Conservation (phyloP, 2,888 invertebrate genomes). For the Polyommatus iphigenia region DNA sequence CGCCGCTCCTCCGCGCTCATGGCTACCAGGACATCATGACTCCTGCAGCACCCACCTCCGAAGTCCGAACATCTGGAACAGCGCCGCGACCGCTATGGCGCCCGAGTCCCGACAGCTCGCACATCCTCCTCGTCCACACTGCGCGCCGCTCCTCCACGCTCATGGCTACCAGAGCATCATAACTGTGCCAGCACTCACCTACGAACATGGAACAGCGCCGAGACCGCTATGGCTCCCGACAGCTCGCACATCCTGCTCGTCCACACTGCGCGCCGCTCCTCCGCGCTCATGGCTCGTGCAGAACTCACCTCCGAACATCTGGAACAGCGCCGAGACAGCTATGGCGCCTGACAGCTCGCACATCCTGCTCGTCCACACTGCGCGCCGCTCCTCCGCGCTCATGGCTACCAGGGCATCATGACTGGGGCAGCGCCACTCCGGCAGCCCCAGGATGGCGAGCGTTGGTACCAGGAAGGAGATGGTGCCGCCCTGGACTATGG, state of each 20-base stretch:
- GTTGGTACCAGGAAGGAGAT: constrained; percentile 90
- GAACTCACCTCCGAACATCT: constrained; percentile 83
- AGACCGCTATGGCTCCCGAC: constrained; percentile 90
- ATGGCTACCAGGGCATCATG: constrained; percentile 74
- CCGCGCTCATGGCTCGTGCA: constrained; percentile 74
- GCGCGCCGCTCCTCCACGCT: constrained; percentile 72
- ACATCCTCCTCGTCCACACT: constrained; percentile 88
- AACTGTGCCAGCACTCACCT: constrained; percentile 58
- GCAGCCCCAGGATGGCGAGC: constrained; percentile 85
- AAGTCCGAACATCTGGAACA: constrained; percentile 88
- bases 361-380: constrained; percentile 88
- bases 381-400: constrained; percentile 76
- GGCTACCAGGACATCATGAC: background rate
- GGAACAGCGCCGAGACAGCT: constrained; percentile 87
- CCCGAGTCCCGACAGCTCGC: constrained; percentile 91
- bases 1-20: constrained; percentile 68
- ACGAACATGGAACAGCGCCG: constrained; percentile 88
- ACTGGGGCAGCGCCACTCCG: constrained; percentile 86
- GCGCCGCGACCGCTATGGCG: constrained; percentile 88
- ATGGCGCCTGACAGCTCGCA: constrained; percentile 91
- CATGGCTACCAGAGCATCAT: background rate
- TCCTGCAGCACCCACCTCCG: constrained; percentile 69
- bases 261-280: constrained; percentile 83
- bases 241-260: constrained; percentile 88
- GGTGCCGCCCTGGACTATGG: constrained; percentile 89